Conservation (phyloP, 2,113 vertebrate genomes). For the Bombycilla garrulus region DNA sequence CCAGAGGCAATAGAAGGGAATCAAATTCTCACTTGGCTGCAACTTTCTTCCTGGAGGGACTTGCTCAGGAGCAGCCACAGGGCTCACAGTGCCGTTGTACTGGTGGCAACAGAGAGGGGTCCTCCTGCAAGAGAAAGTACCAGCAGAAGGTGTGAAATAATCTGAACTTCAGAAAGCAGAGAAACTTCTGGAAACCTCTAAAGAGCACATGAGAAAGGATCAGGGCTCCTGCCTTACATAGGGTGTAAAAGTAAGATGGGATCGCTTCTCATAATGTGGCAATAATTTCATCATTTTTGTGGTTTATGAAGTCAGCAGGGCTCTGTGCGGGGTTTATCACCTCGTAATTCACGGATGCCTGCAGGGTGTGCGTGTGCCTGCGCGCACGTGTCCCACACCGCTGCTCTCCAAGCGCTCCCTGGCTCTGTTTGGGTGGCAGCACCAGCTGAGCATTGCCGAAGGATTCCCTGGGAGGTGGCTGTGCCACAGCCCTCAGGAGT, state of each 20-base stretch:
- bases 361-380: neutral
- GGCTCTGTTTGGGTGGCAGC: neutral
- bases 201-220: neutral
- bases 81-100: neutral
- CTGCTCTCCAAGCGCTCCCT: fast-evolving
- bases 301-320: slow-evolving; percentile 32
- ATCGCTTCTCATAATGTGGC: neutral
- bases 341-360: neutral
- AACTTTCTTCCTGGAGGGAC: neutral
- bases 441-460: fast-evolving
- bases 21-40: neutral
- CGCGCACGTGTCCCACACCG: neutral
- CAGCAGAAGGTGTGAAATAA: neutral
- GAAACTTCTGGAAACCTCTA: neutral
- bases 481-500: neutral
- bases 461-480: neutral
- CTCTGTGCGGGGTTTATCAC: neutral
- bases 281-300: slow-evolving; percentile 11
- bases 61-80: neutral
- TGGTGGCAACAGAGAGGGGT: neutral
- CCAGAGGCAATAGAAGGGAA: neutral
- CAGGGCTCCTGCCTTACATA: neutral
- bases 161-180: neutral
- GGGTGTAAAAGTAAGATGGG: neutral
- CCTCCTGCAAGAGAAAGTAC: neutral